Evolutionary conservation across 2,888 invertebrate genomes (phyloP).

Genomic region (Pandemis heparana): DNA sequence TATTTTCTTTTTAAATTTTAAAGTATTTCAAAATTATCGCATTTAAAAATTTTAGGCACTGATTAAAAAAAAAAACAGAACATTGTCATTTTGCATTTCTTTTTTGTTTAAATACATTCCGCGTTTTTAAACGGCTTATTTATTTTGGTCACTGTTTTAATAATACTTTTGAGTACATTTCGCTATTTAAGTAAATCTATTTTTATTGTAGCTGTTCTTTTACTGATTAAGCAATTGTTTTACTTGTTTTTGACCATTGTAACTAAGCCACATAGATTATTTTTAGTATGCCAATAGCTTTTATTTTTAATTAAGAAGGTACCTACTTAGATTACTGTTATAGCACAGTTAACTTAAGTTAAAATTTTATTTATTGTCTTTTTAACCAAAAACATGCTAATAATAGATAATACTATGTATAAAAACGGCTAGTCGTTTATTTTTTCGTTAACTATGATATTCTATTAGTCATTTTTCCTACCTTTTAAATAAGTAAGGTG

Average conservation of each 20-base stretch:
- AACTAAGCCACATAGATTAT: slow-evolving; percentile 21
- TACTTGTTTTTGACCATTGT: slow-evolving; percentile 12
- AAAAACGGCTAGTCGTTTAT: neutral
- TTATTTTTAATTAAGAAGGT: slow-evolving; percentile 39
- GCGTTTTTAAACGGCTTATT: slow-evolving; percentile 14
- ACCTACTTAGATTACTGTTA: slow-evolving; percentile 43
- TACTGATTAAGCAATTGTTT: slow-evolving; percentile 9
- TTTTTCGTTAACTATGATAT: neutral
- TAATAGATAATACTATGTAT: slow-evolving; percentile 43
- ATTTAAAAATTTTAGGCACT: slow-evolving; percentile 25
- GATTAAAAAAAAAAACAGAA: neutral
- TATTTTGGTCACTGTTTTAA: slow-evolving; percentile 10
- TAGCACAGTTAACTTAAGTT: slow-evolving; percentile 46
- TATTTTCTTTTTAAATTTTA: slow-evolving; percentile 19
- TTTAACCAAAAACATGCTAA: slow-evolving; percentile 40
- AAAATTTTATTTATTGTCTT: slow-evolving; percentile 49
- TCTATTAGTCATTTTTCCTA: no score
- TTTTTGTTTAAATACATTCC: slow-evolving; percentile 31
- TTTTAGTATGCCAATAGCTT: slow-evolving; percentile 42
- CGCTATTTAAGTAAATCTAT: slow-evolving; percentile 1
- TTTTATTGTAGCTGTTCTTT: slow-evolving; percentile 21
- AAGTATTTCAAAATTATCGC: slow-evolving; percentile 19
- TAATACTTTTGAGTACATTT: neutral
- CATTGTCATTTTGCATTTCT: slow-evolving; percentile 21
- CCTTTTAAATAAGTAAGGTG: no score